Percentiles rank a stretch among this genome's conserved stretches.
These are phyloP conservation scores for Oreochromis spilurus DNA, from an alignment of 2,113 vertebrate species.

Conservation along the genomic window DNA sequence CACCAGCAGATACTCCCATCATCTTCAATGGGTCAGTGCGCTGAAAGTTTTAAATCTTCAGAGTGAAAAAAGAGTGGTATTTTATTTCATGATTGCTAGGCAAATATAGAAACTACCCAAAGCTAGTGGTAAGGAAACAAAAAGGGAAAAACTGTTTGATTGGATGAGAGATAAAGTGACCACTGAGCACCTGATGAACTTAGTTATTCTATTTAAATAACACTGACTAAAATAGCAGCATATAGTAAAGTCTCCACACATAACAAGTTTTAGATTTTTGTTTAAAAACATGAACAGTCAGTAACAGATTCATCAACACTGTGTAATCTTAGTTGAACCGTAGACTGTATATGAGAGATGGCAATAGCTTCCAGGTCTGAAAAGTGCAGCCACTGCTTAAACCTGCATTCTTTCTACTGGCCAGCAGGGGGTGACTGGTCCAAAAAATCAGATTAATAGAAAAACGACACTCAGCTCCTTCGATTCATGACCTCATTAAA, in stretches of 20 bases:
- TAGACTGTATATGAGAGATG: not conserved
- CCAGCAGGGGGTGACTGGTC: not conserved
- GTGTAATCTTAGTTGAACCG: not conserved
- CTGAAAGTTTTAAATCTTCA: not conserved
- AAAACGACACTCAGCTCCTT: not conserved
- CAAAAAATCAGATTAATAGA: not conserved
- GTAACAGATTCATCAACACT: not conserved
- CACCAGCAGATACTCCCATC: not conserved
- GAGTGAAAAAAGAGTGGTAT: not conserved
- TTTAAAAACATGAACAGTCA: not conserved
- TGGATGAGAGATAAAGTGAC: not conserved
- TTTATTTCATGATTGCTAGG: not conserved
- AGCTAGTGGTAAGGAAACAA: not conserved
- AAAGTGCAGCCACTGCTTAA: not conserved
- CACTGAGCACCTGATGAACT: not conserved
- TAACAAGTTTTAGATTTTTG: not conserved
- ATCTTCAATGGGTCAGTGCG: conserved; percentile 33
- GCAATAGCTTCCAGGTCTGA: not conserved
- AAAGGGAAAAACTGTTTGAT: not conserved
- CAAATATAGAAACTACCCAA: not conserved
- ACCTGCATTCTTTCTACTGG: not conserved
- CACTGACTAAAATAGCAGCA: not conserved
- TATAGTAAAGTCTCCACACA: not conserved
- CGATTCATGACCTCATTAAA: not conserved
- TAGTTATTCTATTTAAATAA: not conserved